phyloP scores from a whole-genome alignment of 2,888 invertebrate species.

The Gymnoscelis rufifasciata region DNA sequence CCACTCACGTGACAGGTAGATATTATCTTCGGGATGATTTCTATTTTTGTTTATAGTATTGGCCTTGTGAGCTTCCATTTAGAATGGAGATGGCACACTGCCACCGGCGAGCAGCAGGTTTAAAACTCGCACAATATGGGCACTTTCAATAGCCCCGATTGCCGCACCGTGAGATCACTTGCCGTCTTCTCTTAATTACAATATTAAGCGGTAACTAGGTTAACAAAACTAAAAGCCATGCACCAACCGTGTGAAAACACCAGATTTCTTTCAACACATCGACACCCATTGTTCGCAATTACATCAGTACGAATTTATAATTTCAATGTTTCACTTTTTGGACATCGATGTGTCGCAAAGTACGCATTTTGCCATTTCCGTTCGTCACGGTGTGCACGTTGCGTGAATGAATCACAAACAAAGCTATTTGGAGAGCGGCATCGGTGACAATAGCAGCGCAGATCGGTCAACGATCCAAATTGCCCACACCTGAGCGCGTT shows the following conservation, averaged over 20 bases:
- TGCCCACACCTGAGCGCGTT: constrained; percentile 37
- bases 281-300: constrained; percentile 51
- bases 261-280: constrained; percentile 55
- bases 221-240: constrained; percentile 70
- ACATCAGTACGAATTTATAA: constrained; percentile 34
- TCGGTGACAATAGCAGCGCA: constrained; percentile 57
- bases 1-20: constrained; percentile 22
- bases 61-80: constrained; percentile 70
- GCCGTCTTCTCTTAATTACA: constrained; percentile 57
- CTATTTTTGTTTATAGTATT: constrained; percentile 64
- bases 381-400: constrained; percentile 65
- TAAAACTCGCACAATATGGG: constrained; percentile 45
- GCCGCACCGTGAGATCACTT: constrained; percentile 42
- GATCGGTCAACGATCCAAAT: constrained; percentile 65
- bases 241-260: constrained; percentile 64
- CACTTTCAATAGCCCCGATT: constrained; percentile 54
- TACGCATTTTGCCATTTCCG: constrained; percentile 65
- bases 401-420: constrained; percentile 68
- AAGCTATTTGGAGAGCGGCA: constrained; percentile 61
- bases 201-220: constrained; percentile 69
- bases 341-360: constrained; percentile 45
- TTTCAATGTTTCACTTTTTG: constrained; percentile 39
- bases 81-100: constrained; percentile 58
- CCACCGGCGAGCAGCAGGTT: constrained; percentile 55
- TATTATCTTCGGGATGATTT: constrained; percentile 39